A percentile compares a stretch with the other conserved stretches of the same genome.
These are phyloP conservation scores for Cochlearius cochlearius DNA, from an alignment of 2,113 vertebrate genomes.

Conservation along the genomic window DNA sequence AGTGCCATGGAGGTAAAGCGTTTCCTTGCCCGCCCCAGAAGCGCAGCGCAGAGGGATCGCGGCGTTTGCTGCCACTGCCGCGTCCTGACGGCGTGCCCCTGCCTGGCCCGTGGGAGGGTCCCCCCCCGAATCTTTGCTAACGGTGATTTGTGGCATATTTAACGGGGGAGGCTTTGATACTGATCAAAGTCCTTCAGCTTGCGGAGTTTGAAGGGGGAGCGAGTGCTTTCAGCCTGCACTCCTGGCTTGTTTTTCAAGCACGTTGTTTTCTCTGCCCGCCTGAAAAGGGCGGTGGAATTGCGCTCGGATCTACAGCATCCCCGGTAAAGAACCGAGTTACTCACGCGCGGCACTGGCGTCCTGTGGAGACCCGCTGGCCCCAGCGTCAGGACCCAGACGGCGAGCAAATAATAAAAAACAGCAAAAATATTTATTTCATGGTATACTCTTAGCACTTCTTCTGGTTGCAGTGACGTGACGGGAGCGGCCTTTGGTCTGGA, in stretches of 20 bases:
- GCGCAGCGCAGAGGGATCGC: not conserved
- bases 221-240: not conserved
- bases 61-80: not conserved
- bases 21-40: not conserved
- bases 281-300: not conserved
- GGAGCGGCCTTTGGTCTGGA: not conserved
- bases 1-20: not conserved
- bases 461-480: not conserved
- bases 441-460: not conserved
- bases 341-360: accelerated
- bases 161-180: not conserved
- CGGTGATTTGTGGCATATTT: not conserved
- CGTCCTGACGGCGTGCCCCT: not conserved
- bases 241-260: not conserved
- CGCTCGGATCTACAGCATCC: not conserved
- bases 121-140: not conserved
- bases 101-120: not conserved
- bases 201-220: not conserved
- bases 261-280: not conserved
- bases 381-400: not conserved
- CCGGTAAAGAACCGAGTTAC: accelerated
- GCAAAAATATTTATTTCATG: not conserved
- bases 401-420: not conserved
- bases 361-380: not conserved
- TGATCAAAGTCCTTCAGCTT: not conserved